Percentiles rank a stretch among this genome's conserved stretches.
phyloP scores from a whole-genome alignment of 2,888 invertebrate species.

The Leucania comma region DNA sequence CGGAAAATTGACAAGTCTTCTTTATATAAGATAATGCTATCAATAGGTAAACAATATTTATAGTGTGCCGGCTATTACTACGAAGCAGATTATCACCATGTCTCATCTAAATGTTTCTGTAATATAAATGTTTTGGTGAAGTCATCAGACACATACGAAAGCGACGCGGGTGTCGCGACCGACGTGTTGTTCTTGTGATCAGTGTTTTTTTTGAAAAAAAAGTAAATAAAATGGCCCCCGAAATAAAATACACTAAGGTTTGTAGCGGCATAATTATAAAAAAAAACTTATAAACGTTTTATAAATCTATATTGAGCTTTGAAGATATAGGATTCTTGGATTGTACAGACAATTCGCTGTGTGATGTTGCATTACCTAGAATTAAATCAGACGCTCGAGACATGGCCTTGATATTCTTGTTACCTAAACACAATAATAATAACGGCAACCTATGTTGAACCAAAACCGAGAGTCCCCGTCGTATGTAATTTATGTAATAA shows the following conservation, averaged over 20 bases:
- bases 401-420: slow-evolving; percentile 3
- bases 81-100: slow-evolving; percentile 18
- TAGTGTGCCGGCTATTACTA: neutral
- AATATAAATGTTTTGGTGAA: slow-evolving; percentile 3
- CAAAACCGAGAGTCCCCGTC: neutral
- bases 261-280: neutral
- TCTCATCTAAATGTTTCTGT: slow-evolving; percentile 1
- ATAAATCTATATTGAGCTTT: neutral
- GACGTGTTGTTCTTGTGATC: slow-evolving; percentile 15
- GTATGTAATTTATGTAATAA: neutral
- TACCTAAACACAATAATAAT: neutral
- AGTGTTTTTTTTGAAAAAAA: neutral
- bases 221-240: slow-evolving; percentile 33
- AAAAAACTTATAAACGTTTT: neutral
- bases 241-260: slow-evolving; percentile 46
- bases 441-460: slow-evolving; percentile 4
- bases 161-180: slow-evolving; percentile 5
- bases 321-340: neutral
- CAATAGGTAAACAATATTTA: too few relatives aligned
- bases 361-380: too few relatives aligned
- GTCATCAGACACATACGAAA: slow-evolving; percentile 5
- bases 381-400: too few relatives aligned
- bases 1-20: too few relatives aligned
- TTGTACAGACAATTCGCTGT: too few relatives aligned
- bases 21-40: too few relatives aligned